Conservation (phyloP, 2,113 vertebrate species). For the Callipepla squamata region DNA sequence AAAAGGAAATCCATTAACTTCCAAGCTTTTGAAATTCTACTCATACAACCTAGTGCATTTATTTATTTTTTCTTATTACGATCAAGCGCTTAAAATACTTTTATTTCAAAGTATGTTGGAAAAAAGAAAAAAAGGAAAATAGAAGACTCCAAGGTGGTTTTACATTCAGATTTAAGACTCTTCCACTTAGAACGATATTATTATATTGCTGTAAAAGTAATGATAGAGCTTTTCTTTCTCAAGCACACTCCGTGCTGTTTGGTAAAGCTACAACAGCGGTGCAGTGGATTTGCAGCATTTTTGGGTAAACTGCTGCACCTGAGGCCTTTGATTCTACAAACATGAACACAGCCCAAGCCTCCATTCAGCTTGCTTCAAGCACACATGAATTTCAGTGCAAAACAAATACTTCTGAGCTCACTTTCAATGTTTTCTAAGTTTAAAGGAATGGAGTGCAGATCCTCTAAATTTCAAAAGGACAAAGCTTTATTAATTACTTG, state of each 20-base stretch:
- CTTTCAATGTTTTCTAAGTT: not conserved
- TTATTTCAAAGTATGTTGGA: not conserved
- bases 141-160: slow-evolving; percentile 39
- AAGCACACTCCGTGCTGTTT: not conserved
- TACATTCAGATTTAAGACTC: slow-evolving; percentile 58
- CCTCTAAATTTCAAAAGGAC: not conserved
- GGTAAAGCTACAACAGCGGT: not conserved
- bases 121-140: not conserved
- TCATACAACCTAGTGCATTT: not conserved
- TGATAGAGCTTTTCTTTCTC: not conserved
- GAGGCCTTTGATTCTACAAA: not conserved
- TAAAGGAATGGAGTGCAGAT: not conserved
- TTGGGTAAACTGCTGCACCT: not conserved
- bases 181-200: slow-evolving; percentile 44
- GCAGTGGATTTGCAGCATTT: not conserved
- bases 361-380: not conserved
- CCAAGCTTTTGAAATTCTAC: not conserved
- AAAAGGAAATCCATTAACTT: not conserved
- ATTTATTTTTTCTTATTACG: not conserved
- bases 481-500: not conserved
- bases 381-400: fast-evolving
- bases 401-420: not conserved
- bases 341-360: not conserved
- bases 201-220: not conserved
- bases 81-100: not conserved